These are phyloP conservation scores for Platyscapa corneri DNA, from an alignment of 1,140 invertebrate genomes.

Conservation along the genomic window DNA sequence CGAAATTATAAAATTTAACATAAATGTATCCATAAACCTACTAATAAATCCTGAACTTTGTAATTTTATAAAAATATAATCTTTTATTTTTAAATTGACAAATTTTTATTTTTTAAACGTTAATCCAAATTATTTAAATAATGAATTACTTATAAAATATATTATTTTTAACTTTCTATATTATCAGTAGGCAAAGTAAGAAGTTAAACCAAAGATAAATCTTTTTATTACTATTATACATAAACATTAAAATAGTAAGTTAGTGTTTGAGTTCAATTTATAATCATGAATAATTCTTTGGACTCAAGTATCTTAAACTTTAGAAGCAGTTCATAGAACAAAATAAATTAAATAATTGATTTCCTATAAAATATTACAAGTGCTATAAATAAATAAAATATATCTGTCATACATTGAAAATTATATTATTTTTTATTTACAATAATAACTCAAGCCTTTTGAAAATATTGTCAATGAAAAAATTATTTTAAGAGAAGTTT, in stretches of 20 bases:
- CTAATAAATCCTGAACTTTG: no score
- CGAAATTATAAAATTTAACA: no score
- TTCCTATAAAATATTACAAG: background rate
- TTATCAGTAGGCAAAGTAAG: no score
- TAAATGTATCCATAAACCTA: no score
- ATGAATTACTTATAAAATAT: no score
- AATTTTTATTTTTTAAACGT: no score
- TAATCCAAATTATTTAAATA: no score
- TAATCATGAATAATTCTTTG: background rate
- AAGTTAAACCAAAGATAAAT: no score
- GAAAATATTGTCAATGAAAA: background rate
- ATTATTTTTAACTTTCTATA: no score
- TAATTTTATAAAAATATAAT: no score
- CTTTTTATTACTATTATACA: no score
- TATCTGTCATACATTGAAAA: background rate
- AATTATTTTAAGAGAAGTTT: conserved; percentile 8
- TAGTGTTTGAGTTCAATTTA: background rate
- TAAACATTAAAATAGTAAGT: background rate
- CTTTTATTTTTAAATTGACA: no score
- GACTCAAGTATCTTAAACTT: background rate
- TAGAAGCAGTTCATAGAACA: background rate
- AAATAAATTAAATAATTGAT: background rate
- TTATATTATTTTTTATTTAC: conserved; percentile 17
- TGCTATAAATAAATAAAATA: conserved; percentile 2
- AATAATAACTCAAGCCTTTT: conserved; percentile 12